Evolutionary conservation across 2,888 invertebrate species (phyloP).

Genomic region (Cheilosia vernalis): DNA sequence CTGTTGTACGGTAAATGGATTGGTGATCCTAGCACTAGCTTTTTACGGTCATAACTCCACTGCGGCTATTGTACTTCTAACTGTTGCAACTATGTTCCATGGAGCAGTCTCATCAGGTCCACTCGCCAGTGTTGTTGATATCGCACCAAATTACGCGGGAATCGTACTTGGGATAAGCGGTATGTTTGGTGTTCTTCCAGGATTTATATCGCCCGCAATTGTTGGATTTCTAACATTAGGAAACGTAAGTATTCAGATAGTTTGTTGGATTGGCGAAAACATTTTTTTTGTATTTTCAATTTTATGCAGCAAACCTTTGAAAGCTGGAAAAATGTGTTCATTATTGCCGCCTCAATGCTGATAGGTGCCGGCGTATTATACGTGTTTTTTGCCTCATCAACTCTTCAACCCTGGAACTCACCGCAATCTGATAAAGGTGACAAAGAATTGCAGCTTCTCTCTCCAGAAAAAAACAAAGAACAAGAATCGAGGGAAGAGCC

Average conservation of each 20-base stretch:
- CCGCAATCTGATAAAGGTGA: conserved; percentile 66
- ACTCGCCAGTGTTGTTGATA: conserved; percentile 87
- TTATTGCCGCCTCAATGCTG: conserved; percentile 84
- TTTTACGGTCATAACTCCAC: conserved; percentile 86
- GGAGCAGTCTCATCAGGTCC: conserved; percentile 88
- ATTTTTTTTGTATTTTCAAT: conserved; percentile 56
- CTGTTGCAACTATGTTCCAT: conserved; percentile 86
- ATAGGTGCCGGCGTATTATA: conserved; percentile 85
- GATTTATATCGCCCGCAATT: conserved; percentile 86
- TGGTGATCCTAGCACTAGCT: conserved; percentile 86
- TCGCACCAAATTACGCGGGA: conserved; percentile 86
- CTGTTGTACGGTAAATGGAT: conserved; percentile 86
- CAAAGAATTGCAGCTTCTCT: conserved; percentile 79
- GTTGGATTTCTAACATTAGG: conserved; percentile 86
- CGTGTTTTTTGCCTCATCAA: conserved; percentile 85
- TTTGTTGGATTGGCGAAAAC: neutral
- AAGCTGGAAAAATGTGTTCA: conserved; percentile 87
- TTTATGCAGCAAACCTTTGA: conserved; percentile 85
- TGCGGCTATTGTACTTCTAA: conserved; percentile 86
- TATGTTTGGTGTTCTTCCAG: conserved; percentile 85
- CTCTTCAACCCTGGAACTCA: conserved; percentile 86
- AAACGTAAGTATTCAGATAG: conserved; percentile 84
- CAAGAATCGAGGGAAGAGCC: neutral
- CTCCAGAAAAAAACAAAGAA: conserved; percentile 37
- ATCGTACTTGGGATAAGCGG: conserved; percentile 87